Percentiles rank a stretch among this genome's conserved stretches.
Evolutionary conservation across 2,888 invertebrate species (phyloP).

Genomic region (Phortica okadai): DNA sequence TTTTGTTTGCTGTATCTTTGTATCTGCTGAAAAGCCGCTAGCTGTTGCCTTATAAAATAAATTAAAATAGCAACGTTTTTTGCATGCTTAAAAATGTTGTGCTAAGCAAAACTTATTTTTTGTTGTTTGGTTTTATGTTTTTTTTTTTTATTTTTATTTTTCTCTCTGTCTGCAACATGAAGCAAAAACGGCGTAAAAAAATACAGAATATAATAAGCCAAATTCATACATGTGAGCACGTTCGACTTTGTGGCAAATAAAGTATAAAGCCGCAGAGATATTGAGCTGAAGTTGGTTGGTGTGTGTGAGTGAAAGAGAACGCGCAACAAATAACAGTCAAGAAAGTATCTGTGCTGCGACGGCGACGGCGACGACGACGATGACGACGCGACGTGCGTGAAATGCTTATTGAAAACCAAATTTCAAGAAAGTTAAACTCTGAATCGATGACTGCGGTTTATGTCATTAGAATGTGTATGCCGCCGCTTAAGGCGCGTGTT

Average conservation of each 20-base stretch:
- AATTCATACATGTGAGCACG: not conserved
- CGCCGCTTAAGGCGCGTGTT: not conserved
- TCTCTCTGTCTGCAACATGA: not conserved
- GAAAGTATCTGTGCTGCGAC: not conserved
- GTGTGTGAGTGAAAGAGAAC: not conserved
- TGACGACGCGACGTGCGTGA: not conserved
- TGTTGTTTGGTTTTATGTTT: not conserved
- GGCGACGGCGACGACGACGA: no score
- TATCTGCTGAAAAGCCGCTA: not conserved
- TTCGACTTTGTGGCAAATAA: not conserved
- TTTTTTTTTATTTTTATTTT: not conserved
- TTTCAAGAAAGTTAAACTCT: not conserved
- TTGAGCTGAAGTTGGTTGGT: not conserved
- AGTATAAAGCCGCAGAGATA: not conserved
- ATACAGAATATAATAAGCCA: not conserved
- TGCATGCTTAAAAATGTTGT: conserved; percentile 6
- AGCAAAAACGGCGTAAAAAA: not conserved
- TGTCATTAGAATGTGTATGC: not conserved
- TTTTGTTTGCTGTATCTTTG: not conserved
- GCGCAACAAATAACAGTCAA: not conserved
- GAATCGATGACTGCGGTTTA: not conserved
- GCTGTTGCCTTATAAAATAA: conserved; percentile 5
- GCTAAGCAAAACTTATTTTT: not conserved
- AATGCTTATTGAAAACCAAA: not conserved
- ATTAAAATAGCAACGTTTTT: conserved; percentile 5